Evolutionary conservation across 1,140 invertebrate genomes (phyloP).

Genomic region (Nautilus pompilius): DNA sequence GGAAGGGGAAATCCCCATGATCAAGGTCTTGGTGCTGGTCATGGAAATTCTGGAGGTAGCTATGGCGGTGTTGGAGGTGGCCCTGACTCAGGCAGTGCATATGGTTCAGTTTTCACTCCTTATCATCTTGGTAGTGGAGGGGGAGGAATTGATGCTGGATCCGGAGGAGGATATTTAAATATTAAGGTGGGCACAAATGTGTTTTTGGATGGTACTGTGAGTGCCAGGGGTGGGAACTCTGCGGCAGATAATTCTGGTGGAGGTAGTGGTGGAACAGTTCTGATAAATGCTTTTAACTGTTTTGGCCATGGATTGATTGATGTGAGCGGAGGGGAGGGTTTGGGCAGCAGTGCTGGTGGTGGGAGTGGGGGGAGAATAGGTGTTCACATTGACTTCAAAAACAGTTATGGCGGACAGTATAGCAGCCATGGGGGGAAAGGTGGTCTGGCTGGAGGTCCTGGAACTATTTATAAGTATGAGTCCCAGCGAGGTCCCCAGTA

Average conservation of each 20-base stretch:
- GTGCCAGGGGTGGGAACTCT: constrained; percentile 19
- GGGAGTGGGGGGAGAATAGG: constrained; percentile 41
- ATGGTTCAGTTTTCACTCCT: constrained; percentile 37
- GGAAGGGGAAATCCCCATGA: constrained; percentile 22
- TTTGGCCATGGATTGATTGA: constrained; percentile 33
- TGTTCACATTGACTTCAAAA: constrained; percentile 29
- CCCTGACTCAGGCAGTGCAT: constrained; percentile 11
- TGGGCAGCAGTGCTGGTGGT: constrained; percentile 25
- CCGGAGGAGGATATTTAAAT: constrained; percentile 35
- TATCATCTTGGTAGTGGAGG: constrained; percentile 37
- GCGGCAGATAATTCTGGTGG: constrained; percentile 21
- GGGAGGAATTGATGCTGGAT: constrained; percentile 22
- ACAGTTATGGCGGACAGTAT: constrained; percentile 32
- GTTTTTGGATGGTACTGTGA: constrained; percentile 32
- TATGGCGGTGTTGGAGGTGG: constrained; percentile 34
- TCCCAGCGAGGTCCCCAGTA: constrained; percentile 36
- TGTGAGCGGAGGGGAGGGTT: constrained; percentile 31
- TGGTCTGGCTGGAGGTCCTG: constrained; percentile 27
- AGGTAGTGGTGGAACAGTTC: constrained; percentile 36
- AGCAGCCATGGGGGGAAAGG: constrained; percentile 26
- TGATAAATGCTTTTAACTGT: constrained; percentile 35
- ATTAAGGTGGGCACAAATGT: constrained; percentile 27
- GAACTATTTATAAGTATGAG: constrained; percentile 42
- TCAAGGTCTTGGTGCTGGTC: constrained; percentile 23
- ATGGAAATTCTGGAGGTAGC: constrained; percentile 22